A percentile compares a stretch with the other conserved stretches of the same genome.
These are phyloP conservation scores for Mythimna loreyi DNA, from an alignment of 2,888 invertebrate species.

Conservation along the genomic window DNA sequence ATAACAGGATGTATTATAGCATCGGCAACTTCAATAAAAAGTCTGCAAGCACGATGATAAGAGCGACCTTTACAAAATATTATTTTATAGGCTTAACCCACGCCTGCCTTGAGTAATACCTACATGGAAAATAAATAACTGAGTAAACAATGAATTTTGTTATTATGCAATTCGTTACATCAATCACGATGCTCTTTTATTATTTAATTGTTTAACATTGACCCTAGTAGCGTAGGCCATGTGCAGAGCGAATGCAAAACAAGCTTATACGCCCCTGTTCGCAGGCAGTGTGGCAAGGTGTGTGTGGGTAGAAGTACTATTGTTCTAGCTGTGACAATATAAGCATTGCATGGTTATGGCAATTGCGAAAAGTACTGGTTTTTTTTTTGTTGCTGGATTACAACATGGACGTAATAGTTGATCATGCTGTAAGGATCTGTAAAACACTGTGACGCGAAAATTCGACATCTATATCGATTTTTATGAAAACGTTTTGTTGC, in stretches of 20 bases:
- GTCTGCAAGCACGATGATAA: not conserved
- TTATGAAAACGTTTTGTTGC: too few species aligned
- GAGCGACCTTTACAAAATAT: conserved; percentile 36
- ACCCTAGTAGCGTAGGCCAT: conserved; percentile 50
- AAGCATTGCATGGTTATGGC: conserved; percentile 42
- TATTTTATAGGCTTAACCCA: conserved; percentile 30
- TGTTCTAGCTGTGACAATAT: conserved; percentile 54
- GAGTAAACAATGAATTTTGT: conserved; percentile 46
- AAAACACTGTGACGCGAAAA: not conserved
- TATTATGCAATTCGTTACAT: conserved; percentile 62
- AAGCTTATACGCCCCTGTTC: conserved; percentile 52
- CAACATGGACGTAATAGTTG: conserved; percentile 4
- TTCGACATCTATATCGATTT: too few species aligned
- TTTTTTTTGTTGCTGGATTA: conserved; percentile 30
- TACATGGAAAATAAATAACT: conserved; percentile 29
- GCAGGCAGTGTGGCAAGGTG: conserved; percentile 34
- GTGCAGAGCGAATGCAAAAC: conserved; percentile 25
- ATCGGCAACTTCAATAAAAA: conserved; percentile 16
- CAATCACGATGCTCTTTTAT: conserved; percentile 52
- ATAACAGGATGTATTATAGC: conserved; percentile 12
- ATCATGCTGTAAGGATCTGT: not conserved
- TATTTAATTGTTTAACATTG: conserved; percentile 64
- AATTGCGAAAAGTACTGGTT: conserved; percentile 47
- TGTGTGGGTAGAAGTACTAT: conserved; percentile 61
- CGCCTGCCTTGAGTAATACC: conserved; percentile 40